Conservation (phyloP, 2,888 invertebrate species). For the Phasia obesa region DNA sequence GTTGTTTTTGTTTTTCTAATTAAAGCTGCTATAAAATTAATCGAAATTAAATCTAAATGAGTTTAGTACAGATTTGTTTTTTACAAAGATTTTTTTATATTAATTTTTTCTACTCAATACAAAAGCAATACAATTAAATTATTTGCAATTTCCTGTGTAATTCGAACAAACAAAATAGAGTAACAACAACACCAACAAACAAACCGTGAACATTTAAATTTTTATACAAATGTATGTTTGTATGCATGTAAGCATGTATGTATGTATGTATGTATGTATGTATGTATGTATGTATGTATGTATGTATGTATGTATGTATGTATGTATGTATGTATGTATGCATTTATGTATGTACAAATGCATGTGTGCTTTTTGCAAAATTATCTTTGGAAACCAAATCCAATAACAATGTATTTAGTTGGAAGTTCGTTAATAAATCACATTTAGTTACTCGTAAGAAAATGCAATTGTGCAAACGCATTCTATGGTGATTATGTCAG, state of each 20-base stretch:
- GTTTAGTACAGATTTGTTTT: slow-evolving; percentile 23
- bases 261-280: too few relatives aligned
- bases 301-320: too few relatives aligned
- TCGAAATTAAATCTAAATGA: slow-evolving; percentile 64
- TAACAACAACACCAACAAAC: slow-evolving; percentile 18
- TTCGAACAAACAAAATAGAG: slow-evolving; percentile 31
- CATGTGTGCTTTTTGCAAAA: background rate
- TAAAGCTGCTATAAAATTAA: slow-evolving; percentile 57
- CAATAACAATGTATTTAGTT: slow-evolving; percentile 39
- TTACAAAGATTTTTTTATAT: background rate
- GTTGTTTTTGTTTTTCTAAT: slow-evolving; percentile 28
- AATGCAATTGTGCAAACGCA: slow-evolving; percentile 65
- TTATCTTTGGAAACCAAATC: slow-evolving; percentile 16
- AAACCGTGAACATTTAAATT: slow-evolving; percentile 46
- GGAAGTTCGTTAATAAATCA: slow-evolving; percentile 67
- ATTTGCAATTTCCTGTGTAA: slow-evolving; percentile 73
- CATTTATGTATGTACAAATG: too few relatives aligned
- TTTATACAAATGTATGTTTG: background rate
- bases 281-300: too few relatives aligned
- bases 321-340: too few relatives aligned
- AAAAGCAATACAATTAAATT: slow-evolving; percentile 70
- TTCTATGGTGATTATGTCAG: slow-evolving; percentile 70
- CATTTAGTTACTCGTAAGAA: slow-evolving; percentile 42
- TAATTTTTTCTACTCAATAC: slow-evolving; percentile 25
- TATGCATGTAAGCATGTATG: too few relatives aligned